These are phyloP conservation scores for Dromaius novaehollandiae DNA, from an alignment of 2,113 vertebrate species.

Conservation along the genomic window DNA sequence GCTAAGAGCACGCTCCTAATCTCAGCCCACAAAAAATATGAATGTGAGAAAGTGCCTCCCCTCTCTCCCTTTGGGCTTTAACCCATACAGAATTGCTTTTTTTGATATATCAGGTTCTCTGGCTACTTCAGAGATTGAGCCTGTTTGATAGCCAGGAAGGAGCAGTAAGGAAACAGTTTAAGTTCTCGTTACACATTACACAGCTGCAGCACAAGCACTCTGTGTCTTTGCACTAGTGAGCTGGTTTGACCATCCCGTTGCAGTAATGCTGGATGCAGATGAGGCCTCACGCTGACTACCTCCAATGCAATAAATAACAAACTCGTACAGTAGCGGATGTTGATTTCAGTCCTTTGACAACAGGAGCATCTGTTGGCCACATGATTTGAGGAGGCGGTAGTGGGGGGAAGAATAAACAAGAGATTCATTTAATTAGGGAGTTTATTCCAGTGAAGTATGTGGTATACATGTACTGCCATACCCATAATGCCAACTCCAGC, in stretches of 20 bases:
- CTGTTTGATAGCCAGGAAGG: neutral
- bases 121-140: neutral
- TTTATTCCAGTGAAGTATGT: neutral
- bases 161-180: neutral
- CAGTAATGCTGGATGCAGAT: neutral
- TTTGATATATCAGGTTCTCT: neutral
- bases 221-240: neutral
- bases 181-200: neutral
- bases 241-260: neutral
- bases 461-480: neutral
- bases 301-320: conserved; percentile 39
- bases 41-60: conserved; percentile 36
- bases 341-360: neutral
- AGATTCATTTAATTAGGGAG: neutral
- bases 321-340: neutral
- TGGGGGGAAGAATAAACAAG: neutral
- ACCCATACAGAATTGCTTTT: neutral
- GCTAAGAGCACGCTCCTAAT: neutral
- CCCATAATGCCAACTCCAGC: neutral
- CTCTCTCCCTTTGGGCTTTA: neutral
- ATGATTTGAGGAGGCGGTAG: conserved; percentile 10
- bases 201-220: neutral
- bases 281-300: conserved; percentile 30
- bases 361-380: neutral
- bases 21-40: neutral